Conservation (phyloP, 2,797 vertebrate species). For the Erethizon dorsatum region DNA sequence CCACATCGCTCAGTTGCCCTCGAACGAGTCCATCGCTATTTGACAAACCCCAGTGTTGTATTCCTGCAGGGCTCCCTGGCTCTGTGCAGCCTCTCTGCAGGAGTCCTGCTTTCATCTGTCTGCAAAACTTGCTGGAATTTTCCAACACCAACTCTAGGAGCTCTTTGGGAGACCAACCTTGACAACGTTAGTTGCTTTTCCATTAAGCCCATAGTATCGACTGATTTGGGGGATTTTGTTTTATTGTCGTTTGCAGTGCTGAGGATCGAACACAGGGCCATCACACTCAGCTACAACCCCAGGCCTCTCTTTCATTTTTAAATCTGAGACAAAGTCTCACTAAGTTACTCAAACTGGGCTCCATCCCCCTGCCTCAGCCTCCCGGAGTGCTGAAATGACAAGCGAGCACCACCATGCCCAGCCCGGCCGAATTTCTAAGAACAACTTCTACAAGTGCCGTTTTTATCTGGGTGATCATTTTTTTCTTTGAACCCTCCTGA, state of each 20-base stretch:
- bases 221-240: not conserved
- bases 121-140: not conserved
- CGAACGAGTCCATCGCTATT: not conserved
- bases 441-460: not conserved
- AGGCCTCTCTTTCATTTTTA: not conserved
- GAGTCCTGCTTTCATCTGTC: not conserved
- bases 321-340: not conserved
- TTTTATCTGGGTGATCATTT: not conserved
- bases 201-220: not conserved
- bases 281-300: not conserved
- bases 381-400: not conserved
- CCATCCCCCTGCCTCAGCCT: not conserved
- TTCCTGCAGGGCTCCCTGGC: accelerated
- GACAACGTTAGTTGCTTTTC: not conserved
- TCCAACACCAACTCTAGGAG: not conserved
- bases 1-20: not conserved
- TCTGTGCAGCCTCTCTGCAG: not conserved
- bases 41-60: not conserved
- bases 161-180: not conserved
- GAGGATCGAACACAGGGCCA: not conserved
- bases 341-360: not conserved
- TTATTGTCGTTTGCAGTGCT: not conserved
- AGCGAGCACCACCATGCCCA: not conserved
- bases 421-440: not conserved
- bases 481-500: slow-evolving; percentile 12